These are phyloP conservation scores for Vidua chalybeata DNA, from an alignment of 2,113 vertebrate genomes.

Conservation along the genomic window DNA sequence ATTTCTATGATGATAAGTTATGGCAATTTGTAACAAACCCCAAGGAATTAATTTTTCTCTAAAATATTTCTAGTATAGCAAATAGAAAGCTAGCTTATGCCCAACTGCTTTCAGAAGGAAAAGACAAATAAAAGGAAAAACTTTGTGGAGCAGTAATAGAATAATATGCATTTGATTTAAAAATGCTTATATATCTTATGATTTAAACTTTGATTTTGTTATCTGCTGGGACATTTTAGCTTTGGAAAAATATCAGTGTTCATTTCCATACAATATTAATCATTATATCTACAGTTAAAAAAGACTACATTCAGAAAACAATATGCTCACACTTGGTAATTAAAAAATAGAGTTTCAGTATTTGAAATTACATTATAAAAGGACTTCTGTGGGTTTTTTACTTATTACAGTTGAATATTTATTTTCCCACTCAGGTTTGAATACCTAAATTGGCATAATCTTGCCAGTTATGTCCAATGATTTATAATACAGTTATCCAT, in stretches of 20 bases:
- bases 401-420: not conserved
- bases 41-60: not conserved
- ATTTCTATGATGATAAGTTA: not conserved
- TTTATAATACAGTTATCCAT: not conserved
- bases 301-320: not conserved
- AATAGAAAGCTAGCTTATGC: not conserved
- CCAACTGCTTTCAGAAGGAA: not conserved
- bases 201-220: not conserved
- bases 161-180: not conserved
- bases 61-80: not conserved
- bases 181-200: not conserved
- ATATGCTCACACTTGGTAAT: not conserved
- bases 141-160: not conserved
- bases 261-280: not conserved
- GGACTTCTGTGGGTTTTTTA: fast-evolving
- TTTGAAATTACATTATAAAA: not conserved
- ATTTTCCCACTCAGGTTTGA: not conserved
- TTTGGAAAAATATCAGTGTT: not conserved
- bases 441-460: not conserved
- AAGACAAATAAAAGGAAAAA: not conserved
- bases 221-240: not conserved
- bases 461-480: not conserved
- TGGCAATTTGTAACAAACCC: not conserved
- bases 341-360: not conserved
- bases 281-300: not conserved